phyloP scores from a whole-genome alignment of 2,888 invertebrate species.

The Piscicola geometra region DNA sequence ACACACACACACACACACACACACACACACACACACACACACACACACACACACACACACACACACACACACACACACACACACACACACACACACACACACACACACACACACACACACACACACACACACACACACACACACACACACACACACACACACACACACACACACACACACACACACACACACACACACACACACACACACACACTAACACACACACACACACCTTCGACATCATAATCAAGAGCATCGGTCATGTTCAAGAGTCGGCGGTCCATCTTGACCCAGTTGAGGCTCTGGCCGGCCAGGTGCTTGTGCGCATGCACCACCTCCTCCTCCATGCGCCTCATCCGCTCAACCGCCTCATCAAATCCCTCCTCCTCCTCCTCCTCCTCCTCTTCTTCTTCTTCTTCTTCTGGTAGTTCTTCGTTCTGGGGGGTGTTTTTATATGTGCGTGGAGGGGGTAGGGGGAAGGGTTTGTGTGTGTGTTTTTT shows the following conservation, averaged over 20 bases:
- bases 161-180: neutral
- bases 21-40: too few species aligned
- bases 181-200: too few species aligned
- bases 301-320: slow-evolving; percentile 37
- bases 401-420: too few species aligned
- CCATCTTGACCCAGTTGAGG: slow-evolving; percentile 58
- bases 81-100: slow-evolving; percentile 14
- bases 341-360: neutral
- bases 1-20: too few species aligned
- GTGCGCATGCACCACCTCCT: neutral
- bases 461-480: too few species aligned
- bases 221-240: slow-evolving; percentile 77
- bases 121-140: slow-evolving; percentile 17
- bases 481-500: too few species aligned
- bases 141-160: neutral
- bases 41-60: slow-evolving; percentile 16
- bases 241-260: slow-evolving; percentile 92
- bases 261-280: slow-evolving; percentile 70
- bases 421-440: neutral
- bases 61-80: slow-evolving; percentile 19
- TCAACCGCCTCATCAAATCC: neutral
- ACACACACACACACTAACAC: too few species aligned
- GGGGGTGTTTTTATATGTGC: too few species aligned
- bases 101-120: slow-evolving; percentile 20
- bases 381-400: too few species aligned